Percentiles rank a stretch among this genome's conserved stretches.
These are phyloP conservation scores for Noturus placidus DNA, from an alignment of 2,113 vertebrate species.

Conservation along the genomic window DNA sequence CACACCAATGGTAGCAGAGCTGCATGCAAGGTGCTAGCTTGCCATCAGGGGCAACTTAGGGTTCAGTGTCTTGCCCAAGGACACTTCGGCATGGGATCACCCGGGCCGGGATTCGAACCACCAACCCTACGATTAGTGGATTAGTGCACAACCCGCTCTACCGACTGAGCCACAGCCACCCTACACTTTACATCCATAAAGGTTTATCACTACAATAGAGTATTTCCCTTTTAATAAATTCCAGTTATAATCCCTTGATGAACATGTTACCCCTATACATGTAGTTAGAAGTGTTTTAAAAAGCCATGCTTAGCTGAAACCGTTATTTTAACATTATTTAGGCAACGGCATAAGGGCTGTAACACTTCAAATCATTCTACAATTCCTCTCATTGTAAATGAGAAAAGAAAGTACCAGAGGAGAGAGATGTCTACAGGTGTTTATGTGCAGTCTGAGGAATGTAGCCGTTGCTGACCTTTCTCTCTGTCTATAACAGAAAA, in stretches of 20 bases:
- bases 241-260: background rate
- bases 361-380: background rate
- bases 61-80: no score
- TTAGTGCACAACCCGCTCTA: no score
- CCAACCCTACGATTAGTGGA: no score
- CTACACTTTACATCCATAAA: background rate
- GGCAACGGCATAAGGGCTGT: background rate
- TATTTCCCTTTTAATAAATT: background rate
- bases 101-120: no score
- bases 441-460: constrained; percentile 44
- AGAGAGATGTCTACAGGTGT: constrained; percentile 31
- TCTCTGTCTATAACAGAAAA: constrained; percentile 20
- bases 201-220: background rate
- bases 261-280: background rate
- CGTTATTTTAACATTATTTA: background rate
- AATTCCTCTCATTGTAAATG: background rate
- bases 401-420: constrained; percentile 23
- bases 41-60: no score
- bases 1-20: no score
- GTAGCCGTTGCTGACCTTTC: constrained; percentile 21
- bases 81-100: no score
- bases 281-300: background rate
- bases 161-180: no score
- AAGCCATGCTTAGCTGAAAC: no score
- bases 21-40: no score